phyloP scores from a whole-genome alignment of 2,113 vertebrate species.

The Tinamus guttatus region DNA sequence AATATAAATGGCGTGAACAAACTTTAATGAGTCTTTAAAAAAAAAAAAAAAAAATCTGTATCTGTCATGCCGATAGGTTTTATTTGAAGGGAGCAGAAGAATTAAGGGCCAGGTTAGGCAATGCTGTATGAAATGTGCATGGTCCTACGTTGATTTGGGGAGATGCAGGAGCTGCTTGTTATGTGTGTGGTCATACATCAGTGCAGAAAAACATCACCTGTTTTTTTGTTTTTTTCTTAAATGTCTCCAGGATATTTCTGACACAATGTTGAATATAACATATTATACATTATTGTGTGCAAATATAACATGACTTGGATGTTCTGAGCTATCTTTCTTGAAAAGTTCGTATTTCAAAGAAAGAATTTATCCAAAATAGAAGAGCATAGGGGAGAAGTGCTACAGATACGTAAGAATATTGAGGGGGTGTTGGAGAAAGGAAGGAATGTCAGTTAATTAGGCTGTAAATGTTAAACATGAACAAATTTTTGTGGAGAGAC shows the following conservation, averaged over 20 bases:
- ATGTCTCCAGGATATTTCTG: background rate
- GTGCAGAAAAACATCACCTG: background rate
- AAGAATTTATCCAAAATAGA: background rate
- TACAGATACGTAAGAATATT: fast-evolving
- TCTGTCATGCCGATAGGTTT: background rate
- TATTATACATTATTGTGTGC: fast-evolving
- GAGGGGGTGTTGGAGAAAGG: background rate
- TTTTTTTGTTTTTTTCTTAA: background rate
- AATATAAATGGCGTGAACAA: background rate
- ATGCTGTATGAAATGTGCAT: background rate
- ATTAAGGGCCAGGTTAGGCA: background rate
- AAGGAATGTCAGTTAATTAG: background rate
- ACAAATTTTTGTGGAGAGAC: background rate
- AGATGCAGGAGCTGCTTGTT: background rate
- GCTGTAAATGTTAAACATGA: background rate
- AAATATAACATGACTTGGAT: fast-evolving
- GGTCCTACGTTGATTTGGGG: background rate
- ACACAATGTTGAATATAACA: fast-evolving
- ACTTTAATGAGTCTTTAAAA: background rate
- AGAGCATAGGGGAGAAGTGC: background rate
- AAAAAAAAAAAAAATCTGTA: background rate
- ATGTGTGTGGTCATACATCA: background rate
- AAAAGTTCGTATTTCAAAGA: background rate
- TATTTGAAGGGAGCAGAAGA: background rate
- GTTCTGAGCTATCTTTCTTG: background rate